These are phyloP conservation scores for Aphelocoma californica DNA, from an alignment of 2,797 vertebrate species.

Conservation along the genomic window DNA sequence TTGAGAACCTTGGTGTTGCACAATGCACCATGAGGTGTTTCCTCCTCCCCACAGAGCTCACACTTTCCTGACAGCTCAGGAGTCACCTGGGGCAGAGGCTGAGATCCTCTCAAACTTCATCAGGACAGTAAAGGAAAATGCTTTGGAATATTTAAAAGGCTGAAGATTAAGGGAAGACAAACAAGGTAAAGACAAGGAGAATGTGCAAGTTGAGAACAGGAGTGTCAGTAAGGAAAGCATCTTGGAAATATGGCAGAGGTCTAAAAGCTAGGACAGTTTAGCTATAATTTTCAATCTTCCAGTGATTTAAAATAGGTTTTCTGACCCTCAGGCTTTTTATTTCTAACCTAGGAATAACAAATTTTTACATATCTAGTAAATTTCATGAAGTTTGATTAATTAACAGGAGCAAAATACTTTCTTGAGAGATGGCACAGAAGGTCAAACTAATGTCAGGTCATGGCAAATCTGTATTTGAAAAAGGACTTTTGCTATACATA, in stretches of 20 bases:
- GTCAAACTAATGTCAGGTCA: neutral
- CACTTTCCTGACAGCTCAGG: neutral
- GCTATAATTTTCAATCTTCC: neutral
- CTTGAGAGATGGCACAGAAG: neutral
- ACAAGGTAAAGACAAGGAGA: neutral
- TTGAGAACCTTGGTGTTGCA: neutral
- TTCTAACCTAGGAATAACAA: neutral
- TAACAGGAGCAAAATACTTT: neutral
- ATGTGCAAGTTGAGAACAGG: neutral
- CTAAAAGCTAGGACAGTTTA: neutral
- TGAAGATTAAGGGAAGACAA: neutral
- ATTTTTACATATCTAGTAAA: neutral
- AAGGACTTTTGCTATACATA: neutral
- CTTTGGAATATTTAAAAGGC: neutral
- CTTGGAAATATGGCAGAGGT: neutral
- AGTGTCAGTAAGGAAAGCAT: neutral
- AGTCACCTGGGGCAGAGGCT: neutral
- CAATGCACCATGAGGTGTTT: neutral
- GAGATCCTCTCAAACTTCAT: neutral
- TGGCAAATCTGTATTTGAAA: conserved; percentile 43
- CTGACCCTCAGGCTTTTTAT: neutral
- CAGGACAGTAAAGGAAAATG: neutral
- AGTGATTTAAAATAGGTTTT: neutral
- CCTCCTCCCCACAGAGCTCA: neutral
- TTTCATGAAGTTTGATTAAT: neutral